A percentile compares a stretch with the other conserved stretches of the same genome.
phyloP scores from a whole-genome alignment of 2,888 invertebrate genomes.

The Agelastica alni region DNA sequence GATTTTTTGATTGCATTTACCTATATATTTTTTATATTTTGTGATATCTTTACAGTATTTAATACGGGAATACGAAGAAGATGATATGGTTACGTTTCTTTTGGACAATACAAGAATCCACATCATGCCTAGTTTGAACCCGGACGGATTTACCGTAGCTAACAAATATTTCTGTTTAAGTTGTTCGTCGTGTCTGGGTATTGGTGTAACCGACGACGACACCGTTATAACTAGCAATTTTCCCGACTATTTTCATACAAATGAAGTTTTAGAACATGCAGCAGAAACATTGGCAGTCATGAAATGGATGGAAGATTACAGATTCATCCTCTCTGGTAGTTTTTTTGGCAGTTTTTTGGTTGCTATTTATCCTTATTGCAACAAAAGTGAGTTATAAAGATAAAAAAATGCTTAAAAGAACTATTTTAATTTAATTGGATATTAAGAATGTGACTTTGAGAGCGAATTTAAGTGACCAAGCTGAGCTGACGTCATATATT shows the following conservation, averaged over 20 bases:
- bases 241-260: slow-evolving; percentile 62
- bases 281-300: slow-evolving; percentile 65
- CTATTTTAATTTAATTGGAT: too few relatives aligned
- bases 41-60: slow-evolving; percentile 55
- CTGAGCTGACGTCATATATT: too few relatives aligned
- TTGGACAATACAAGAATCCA: slow-evolving; percentile 72
- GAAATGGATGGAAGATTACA: slow-evolving; percentile 62
- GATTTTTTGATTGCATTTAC: too few relatives aligned
- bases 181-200: slow-evolving; percentile 46
- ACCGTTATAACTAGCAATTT: slow-evolving; percentile 65
- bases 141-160: slow-evolving; percentile 66
- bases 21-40: too few relatives aligned
- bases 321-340: slow-evolving; percentile 67
- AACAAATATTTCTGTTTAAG: slow-evolving; percentile 29
- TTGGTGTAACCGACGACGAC: slow-evolving; percentile 16
- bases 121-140: slow-evolving; percentile 75
- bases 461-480: too few relatives aligned
- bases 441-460: too few relatives aligned
- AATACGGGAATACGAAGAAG: slow-evolving; percentile 55
- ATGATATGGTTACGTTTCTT: slow-evolving; percentile 61
- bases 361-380: slow-evolving; percentile 68
- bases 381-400: slow-evolving; percentile 50
- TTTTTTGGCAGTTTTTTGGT: slow-evolving; percentile 71
- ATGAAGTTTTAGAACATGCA: slow-evolving; percentile 53
- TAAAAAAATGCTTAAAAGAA: too few relatives aligned